These are phyloP conservation scores for Toxotes jaculatrix DNA, from an alignment of 2,113 vertebrate species.

Conservation along the genomic window DNA sequence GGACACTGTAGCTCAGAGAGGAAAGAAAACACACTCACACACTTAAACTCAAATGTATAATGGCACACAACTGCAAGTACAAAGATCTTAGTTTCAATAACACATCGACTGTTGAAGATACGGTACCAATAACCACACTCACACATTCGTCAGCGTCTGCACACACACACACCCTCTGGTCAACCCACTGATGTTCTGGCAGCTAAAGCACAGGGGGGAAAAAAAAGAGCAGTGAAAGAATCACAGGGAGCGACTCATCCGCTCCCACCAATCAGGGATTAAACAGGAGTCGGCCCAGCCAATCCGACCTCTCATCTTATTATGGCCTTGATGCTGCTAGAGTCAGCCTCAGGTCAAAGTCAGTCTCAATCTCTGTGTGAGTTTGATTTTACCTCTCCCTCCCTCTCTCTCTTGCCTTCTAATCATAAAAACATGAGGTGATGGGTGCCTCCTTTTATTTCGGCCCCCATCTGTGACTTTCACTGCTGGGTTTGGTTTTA, in stretches of 20 bases:
- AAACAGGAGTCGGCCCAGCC: constrained; percentile 25
- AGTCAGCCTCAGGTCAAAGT: constrained; percentile 48
- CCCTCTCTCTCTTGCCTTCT: neutral
- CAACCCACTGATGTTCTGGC: neutral
- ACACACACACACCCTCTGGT: constrained; percentile 6
- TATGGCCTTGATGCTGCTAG: neutral
- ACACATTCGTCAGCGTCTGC: neutral
- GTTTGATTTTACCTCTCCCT: constrained; percentile 18
- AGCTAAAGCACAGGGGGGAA: constrained; percentile 11
- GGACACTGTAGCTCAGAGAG: constrained; percentile 20
- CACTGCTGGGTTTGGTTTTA: neutral
- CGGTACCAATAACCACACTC: neutral
- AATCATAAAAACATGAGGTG: neutral
- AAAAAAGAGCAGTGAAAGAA: constrained; percentile 30
- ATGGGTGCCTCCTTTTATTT: neutral
- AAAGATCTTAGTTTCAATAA: neutral
- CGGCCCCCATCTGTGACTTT: neutral
- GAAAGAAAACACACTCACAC: neutral
- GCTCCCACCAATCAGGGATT: constrained; percentile 48
- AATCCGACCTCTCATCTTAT: constrained; percentile 45
- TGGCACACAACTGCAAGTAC: neutral
- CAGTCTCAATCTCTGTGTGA: constrained; percentile 12
- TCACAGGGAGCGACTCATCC: constrained; percentile 42
- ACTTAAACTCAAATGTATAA: neutral
- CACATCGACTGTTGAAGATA: neutral